Conservation (phyloP, 2,797 vertebrate genomes). For the Alauda arvensis region DNA sequence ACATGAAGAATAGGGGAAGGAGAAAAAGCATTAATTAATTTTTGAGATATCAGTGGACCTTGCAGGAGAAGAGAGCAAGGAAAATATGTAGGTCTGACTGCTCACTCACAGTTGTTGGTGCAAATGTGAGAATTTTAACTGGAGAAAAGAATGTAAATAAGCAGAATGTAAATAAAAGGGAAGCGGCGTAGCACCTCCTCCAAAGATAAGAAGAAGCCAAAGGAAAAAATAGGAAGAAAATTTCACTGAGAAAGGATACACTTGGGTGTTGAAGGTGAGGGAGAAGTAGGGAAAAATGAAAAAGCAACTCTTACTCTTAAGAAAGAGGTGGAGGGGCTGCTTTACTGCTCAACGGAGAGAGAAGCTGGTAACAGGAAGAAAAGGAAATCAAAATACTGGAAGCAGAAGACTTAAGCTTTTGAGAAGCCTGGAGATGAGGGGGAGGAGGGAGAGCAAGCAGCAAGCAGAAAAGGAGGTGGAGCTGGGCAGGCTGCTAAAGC, state of each 20-base stretch:
- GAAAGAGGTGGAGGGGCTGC: background rate
- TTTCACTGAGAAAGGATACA: background rate
- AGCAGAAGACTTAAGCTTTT: conserved; percentile 32
- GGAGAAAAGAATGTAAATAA: background rate
- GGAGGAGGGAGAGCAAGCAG: conserved; percentile 41
- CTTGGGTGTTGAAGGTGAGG: background rate
- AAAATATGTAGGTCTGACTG: background rate
- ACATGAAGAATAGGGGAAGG: background rate
- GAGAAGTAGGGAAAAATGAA: background rate
- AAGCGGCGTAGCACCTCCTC: background rate
- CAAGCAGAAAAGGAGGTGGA: conserved; percentile 41
- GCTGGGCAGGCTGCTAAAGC: conserved; percentile 4
- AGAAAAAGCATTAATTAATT: background rate
- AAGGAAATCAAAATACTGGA: conserved; percentile 30
- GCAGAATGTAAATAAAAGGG: background rate
- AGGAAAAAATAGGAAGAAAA: conserved; percentile 28
- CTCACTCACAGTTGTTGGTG: background rate
- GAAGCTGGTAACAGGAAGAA: background rate
- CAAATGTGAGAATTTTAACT: background rate
- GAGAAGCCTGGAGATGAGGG: conserved; percentile 27
- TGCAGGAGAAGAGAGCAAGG: background rate
- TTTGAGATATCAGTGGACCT: background rate
- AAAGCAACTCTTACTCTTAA: background rate
- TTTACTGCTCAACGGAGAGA: background rate
- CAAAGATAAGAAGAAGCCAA: background rate